Conservation (phyloP, 2,113 vertebrate genomes). For the Chaetodon auriga region DNA sequence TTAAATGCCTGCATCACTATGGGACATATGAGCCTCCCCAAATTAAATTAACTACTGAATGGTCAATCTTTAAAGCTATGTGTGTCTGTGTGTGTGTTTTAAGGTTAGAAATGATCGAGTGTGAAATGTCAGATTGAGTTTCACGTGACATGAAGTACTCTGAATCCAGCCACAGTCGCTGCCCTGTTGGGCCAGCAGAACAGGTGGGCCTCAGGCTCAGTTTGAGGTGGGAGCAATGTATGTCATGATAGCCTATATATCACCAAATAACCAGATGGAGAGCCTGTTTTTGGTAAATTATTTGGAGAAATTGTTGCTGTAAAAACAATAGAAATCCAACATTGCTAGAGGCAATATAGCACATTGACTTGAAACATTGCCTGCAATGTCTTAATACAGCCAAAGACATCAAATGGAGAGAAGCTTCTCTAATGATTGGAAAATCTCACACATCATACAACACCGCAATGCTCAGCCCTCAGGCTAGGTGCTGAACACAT, state of each 20-base stretch:
- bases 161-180: background rate
- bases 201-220: background rate
- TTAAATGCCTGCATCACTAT: background rate
- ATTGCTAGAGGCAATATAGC: background rate
- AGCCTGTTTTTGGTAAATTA: background rate
- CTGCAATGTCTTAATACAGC: background rate
- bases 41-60: background rate
- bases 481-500: background rate
- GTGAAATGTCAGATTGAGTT: background rate
- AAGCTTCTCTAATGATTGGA: background rate
- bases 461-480: background rate
- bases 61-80: background rate
- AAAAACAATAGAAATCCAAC: background rate
- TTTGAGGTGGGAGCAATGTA: background rate
- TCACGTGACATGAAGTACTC: background rate
- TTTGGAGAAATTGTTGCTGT: too few relatives aligned
- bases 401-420: background rate
- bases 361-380: background rate
- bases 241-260: background rate
- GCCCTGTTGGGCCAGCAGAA: background rate
- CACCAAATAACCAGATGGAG: background rate
- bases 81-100: background rate
- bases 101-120: background rate
- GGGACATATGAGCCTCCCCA: background rate
- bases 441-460: background rate